Base-by-base conservation (phyloP, 35 echinoderm and acorn worm genomes). In the Patiria miniata region DNA sequence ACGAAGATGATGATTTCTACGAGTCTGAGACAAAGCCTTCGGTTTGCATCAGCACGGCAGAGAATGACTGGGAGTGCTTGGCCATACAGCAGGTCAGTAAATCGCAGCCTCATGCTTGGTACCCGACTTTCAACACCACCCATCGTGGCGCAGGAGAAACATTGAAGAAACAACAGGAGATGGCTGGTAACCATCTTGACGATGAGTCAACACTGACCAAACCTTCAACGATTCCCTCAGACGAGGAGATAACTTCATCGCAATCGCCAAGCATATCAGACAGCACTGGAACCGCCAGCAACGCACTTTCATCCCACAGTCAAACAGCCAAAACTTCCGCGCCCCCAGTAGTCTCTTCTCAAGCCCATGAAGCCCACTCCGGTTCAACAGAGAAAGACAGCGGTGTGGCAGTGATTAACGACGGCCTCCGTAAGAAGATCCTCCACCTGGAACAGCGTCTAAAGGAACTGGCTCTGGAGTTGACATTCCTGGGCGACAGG, bases 401-500 rank as follows among this genome's bases (percentile, higher is more conserved):
- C 57, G 82, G 82, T 6, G 36, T 90, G 81, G 76, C 88, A 8
- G 39, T 90, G 60, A 81, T 90, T 10, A 90, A 90, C 61, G 88
- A 84, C 39, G 78, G 68, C 55, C 88, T 90, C 14, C 55, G 83
- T 6, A 50, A 80, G 10, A 87, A 40, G 26, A 92, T 95, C 40
- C 44, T 81, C 8, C 52, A 54, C 12, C 32, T 95, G 28, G 85
- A 95, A 29, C 76, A 68, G 30, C 85, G 91, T 51, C 42, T 95
- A 10, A 91, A 92, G 61, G 40, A 80, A 42, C 81, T 87, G 17
- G 39, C 79, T 8, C 51, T 68, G 5, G 85, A 95, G 30, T 73
- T 88, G 79, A 91, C 93, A 29, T 95, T 95, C 65, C 77, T 92
- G 19, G 93, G 93, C 15, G 93, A 95, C 59, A 21, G 93, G 22